Conservation (phyloP, 64 coral and sea anemone species). For the Pachyseris speciosa region DNA sequence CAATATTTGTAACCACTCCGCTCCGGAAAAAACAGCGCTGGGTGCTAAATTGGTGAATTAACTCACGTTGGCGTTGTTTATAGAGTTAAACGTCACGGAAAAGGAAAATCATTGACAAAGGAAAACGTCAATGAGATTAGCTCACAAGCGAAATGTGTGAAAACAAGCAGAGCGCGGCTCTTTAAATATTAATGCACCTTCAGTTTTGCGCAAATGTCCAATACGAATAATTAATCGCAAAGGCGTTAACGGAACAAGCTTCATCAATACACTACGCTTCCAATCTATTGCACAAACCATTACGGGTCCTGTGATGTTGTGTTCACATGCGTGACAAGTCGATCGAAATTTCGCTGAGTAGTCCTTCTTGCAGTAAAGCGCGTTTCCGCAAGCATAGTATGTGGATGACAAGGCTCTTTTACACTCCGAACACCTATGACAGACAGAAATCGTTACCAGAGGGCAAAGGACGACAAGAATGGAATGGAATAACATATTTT, state of each 20-base stretch:
- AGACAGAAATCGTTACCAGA: background rate
- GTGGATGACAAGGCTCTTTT: slow-evolving; percentile 50
- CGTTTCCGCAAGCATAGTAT: slow-evolving; percentile 81
- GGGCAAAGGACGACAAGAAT: background rate
- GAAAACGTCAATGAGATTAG: too few relatives aligned
- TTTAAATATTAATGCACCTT: too few relatives aligned
- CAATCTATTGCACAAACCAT: slow-evolving; percentile 66
- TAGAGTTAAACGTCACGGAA: background rate
- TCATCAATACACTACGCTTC: background rate
- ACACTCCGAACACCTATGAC: slow-evolving; percentile 75
- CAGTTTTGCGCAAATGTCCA: too few relatives aligned
- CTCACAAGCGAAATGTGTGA: too few relatives aligned
- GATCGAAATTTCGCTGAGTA: slow-evolving; percentile 61
- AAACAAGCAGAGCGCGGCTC: too few relatives aligned
- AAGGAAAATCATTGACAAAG: too few relatives aligned
- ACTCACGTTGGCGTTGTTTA: background rate
- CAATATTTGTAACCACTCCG: background rate
- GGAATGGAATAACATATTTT: background rate
- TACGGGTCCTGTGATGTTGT: slow-evolving; percentile 83
- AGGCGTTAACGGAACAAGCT: background rate
- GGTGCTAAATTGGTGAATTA: background rate
- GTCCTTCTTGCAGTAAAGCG: slow-evolving; percentile 87
- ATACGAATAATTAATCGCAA: background rate
- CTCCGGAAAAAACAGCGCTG: background rate
- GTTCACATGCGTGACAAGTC: slow-evolving; percentile 76